phyloP scores from a whole-genome alignment of 2,888 invertebrate species.

The Rhogogaster chlorosoma region DNA sequence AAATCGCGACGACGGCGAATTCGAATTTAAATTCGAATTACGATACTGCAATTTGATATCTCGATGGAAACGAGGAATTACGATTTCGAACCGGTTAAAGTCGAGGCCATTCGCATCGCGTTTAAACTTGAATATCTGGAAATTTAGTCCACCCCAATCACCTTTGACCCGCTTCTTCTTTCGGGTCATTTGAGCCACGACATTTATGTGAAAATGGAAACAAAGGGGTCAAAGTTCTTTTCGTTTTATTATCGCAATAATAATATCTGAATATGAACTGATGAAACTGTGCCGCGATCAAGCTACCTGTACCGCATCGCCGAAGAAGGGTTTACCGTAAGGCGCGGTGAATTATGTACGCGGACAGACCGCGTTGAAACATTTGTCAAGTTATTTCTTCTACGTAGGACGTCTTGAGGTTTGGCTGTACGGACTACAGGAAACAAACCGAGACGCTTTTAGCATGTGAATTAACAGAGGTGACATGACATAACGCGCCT shows the following conservation, averaged over 20 bases:
- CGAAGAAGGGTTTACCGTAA: slow-evolving; percentile 40
- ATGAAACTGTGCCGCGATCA: slow-evolving; percentile 11
- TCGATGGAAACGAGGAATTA: not conserved
- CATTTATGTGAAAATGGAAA: not conserved
- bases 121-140: slow-evolving; percentile 35
- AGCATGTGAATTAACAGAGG: slow-evolving; percentile 17
- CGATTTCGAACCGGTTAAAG: not conserved
- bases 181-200: not conserved
- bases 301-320: not conserved
- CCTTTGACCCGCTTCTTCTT: slow-evolving; percentile 11
- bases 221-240: slow-evolving; percentile 1
- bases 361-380: not conserved
- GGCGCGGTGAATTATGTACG: slow-evolving; percentile 33
- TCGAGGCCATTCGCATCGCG: not conserved
- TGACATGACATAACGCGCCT: slow-evolving; percentile 16
- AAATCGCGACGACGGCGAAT: not conserved
- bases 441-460: slow-evolving; percentile 20
- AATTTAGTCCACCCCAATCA: not conserved
- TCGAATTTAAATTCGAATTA: not conserved
- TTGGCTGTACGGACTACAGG: slow-evolving; percentile 30
- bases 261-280: slow-evolving; percentile 1
- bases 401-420: slow-evolving; percentile 13
- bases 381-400: slow-evolving; percentile 47
- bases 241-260: slow-evolving; percentile 1
- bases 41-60: not conserved